phyloP scores from a whole-genome alignment of 1,140 invertebrate genomes.

The Helicoverpa zea region DNA sequence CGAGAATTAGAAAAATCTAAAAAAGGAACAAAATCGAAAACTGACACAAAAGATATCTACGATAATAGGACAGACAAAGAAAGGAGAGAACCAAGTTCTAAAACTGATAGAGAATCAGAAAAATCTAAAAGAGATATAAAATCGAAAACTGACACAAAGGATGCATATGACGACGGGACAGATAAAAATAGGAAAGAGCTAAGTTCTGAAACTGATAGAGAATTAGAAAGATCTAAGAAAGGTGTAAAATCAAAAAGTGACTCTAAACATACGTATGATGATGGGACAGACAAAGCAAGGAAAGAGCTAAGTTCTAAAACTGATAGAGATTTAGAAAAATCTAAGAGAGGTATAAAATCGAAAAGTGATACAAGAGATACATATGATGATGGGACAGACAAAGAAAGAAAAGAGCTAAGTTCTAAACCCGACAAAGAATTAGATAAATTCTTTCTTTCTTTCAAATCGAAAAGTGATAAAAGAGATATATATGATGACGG shows the following conservation, averaged over 20 bases:
- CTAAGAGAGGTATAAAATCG: too few species aligned
- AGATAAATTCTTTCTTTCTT: too few species aligned
- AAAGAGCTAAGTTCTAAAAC: too few species aligned
- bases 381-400: neutral
- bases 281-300: too few species aligned
- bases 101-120: neutral
- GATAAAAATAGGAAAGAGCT: neutral
- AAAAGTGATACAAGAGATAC: neutral
- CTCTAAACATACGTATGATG: neutral
- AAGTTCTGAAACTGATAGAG: neutral
- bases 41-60: neutral
- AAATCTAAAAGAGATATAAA: neutral
- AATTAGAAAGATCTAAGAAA: neutral
- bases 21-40: neutral
- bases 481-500: neutral
- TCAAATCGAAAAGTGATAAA: neutral
- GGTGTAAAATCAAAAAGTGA: neutral
- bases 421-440: neutral
- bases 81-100: neutral
- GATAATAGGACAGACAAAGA: neutral
- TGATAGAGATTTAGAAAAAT: too few species aligned
- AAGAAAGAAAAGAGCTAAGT: neutral
- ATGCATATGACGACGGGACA: neutral
- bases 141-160: neutral
- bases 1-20: too few species aligned